These are phyloP conservation scores for Anas flavirostris DNA, from an alignment of 2,797 vertebrate species.

Conservation along the genomic window DNA sequence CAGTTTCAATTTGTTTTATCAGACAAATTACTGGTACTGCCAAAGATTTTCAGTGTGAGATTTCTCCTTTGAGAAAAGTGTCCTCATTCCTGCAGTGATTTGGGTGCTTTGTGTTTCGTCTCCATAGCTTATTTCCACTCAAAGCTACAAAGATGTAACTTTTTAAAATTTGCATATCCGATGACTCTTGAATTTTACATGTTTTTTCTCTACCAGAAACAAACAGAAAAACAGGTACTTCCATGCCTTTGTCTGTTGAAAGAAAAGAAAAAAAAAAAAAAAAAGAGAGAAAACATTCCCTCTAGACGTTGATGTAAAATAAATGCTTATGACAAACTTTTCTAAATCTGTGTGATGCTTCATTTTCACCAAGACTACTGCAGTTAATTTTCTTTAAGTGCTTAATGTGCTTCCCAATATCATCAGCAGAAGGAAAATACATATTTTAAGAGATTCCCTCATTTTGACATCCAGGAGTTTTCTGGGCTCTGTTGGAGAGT, in stretches of 20 bases:
- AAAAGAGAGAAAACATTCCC: neutral
- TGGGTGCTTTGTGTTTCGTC: neutral
- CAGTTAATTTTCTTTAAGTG: neutral
- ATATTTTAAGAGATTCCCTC: fast-evolving
- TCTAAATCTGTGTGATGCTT: neutral
- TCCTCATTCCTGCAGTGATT: neutral
- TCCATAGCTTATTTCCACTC: neutral
- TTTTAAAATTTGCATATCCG: neutral
- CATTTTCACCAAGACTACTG: neutral
- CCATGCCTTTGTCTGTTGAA: neutral
- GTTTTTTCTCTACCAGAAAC: neutral
- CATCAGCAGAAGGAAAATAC: neutral
- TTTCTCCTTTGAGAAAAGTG: neutral
- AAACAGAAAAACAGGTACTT: neutral
- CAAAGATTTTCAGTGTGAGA: constrained; percentile 4
- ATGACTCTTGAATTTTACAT: constrained; percentile 1
- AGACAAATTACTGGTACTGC: neutral
- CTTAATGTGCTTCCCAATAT: neutral
- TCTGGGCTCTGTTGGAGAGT: too few species aligned
- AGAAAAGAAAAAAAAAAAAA: neutral
- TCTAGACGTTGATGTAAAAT: neutral
- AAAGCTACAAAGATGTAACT: neutral
- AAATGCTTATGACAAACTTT: constrained; percentile 47
- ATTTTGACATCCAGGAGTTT: neutral
- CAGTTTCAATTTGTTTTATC: neutral